Evolutionary conservation across 2,797 vertebrate genomes (phyloP).

Genomic region (Coracias cyanogaster): DNA sequence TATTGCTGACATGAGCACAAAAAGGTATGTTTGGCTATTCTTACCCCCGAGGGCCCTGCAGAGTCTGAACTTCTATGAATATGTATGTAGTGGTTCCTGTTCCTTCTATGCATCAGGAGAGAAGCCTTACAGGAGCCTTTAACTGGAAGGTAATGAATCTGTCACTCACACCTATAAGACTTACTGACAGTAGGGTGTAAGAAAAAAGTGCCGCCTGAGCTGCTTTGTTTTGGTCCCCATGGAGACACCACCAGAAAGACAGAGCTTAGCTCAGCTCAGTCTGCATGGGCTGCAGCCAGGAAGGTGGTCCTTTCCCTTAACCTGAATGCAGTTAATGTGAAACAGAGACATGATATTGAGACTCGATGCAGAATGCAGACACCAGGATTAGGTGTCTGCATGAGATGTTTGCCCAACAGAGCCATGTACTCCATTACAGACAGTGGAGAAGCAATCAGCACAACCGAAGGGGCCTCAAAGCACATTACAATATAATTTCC

Average conservation of each 20-base stretch:
- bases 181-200: neutral
- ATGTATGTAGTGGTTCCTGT: neutral
- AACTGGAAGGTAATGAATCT: neutral
- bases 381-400: neutral
- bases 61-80: neutral
- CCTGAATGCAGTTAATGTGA: neutral
- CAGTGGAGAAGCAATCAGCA: fast-evolving
- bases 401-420: neutral
- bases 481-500: neutral
- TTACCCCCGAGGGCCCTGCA: neutral
- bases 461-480: neutral
- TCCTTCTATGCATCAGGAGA: neutral
- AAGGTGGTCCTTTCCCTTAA: neutral
- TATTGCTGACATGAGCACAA: neutral
- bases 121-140: neutral
- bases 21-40: neutral
- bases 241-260: neutral
- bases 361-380: fast-evolving
- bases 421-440: fast-evolving
- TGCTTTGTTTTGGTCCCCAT: neutral
- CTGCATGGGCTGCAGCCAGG: neutral
- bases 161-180: neutral
- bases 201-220: neutral
- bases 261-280: neutral
- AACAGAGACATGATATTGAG: fast-evolving